Evolutionary conservation across 2,888 invertebrate species (phyloP), one percentile per base, ranked within the genome.

Genomic region (Malthinus flaveolus): DNA sequence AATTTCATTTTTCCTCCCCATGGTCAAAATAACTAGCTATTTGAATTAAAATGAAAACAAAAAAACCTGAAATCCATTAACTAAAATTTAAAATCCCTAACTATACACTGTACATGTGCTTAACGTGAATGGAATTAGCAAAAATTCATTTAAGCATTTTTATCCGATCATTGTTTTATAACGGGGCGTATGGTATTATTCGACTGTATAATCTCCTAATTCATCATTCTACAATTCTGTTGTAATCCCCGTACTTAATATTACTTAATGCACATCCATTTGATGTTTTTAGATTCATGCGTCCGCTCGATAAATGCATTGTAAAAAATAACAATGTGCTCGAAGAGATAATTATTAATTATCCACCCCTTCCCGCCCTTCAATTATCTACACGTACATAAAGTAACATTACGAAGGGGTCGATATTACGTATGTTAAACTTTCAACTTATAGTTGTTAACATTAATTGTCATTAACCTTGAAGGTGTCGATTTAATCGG

Each of bases 231-330:
- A 23, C 13, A 34, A 32, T 15, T 31, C 51, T 39, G 15, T 33
- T 7, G 15, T 52, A 52, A 52, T 52, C 52, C 52, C 45, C 10
- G 23, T 36, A 52, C 45, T 52, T 52, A 44, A 34, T 45, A 35
- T 42, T 46, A 52, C 44, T n/a, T 52, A 53, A 47, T 52, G 46
- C 33, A 53, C 35, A 46, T 53, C 47, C 47, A 47, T 53, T 36
- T 53, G 36, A 35, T 15, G 37, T 46, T 35, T 53, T 53, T 42
- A 32, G 13, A 31, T 12, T 46, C 33, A 23, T 32, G 23, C 15
- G 12, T 23, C 23, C 5, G 45, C 31, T 11, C 13, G 10, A 13
- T 36, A 32, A 47, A 46, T 53, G 46, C 52, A 52, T 36, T 35
- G 13, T 52, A 36, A 52, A 23, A 45, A 35, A 52, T 52, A 35